Percentiles rank a stretch among this genome's conserved stretches.
Conservation (phyloP, 2,888 invertebrate genomes). For the Folsomia candida region DNA sequence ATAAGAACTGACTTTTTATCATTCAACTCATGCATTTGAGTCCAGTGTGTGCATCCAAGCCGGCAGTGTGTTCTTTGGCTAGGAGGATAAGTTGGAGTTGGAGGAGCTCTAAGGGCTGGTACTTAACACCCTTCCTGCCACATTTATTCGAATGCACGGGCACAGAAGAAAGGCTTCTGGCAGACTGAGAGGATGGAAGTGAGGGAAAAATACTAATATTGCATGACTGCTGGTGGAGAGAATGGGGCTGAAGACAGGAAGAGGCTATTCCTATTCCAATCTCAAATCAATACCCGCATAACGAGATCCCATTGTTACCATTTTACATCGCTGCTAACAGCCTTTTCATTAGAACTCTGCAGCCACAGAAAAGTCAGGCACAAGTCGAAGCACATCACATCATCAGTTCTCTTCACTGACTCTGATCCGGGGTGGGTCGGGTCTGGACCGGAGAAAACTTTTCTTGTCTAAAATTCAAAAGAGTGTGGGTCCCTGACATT, state of each 20-base stretch:
- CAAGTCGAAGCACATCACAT: neutral
- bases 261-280: slow-evolving; percentile 40
- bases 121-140: slow-evolving; percentile 1
- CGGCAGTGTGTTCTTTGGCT: neutral
- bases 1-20: slow-evolving; percentile 15
- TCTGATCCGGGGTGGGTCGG: neutral
- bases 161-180: neutral
- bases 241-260: slow-evolving; percentile 23
- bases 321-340: slow-evolving; percentile 48
- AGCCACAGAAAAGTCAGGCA: too few species aligned
- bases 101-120: neutral
- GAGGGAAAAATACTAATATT: slow-evolving; percentile 12
- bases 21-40: slow-evolving; percentile 11
- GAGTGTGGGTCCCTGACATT: slow-evolving; percentile 1
- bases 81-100: neutral
- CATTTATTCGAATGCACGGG: neutral
- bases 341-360: slow-evolving; percentile 46
- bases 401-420: neutral
- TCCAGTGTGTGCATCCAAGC: neutral
- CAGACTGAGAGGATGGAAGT: neutral
- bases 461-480: slow-evolving; percentile 17
- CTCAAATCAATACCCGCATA: slow-evolving; percentile 48
- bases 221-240: slow-evolving; percentile 7
- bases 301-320: slow-evolving; percentile 49
- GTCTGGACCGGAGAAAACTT: neutral